phyloP scores from a whole-genome alignment of 2,888 invertebrate species.

The Dynastes hyllus region DNA sequence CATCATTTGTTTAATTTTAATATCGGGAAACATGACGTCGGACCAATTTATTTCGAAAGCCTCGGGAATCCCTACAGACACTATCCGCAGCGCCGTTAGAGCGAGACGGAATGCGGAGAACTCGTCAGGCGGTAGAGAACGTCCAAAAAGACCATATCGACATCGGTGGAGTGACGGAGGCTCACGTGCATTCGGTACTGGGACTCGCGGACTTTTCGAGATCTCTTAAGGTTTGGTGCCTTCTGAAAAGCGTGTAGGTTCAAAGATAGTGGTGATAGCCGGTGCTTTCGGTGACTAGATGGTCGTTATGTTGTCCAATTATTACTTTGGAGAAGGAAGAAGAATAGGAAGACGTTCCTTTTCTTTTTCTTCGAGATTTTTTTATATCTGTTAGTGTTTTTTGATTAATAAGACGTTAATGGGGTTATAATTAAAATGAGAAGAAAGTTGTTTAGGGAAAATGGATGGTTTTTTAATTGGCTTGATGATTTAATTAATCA shows the following conservation, averaged over 20 bases:
- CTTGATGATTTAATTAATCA: no score
- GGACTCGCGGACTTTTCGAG: neutral
- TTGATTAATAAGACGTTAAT: no score
- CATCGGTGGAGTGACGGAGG: neutral
- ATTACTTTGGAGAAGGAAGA: neutral
- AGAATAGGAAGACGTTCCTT: neutral
- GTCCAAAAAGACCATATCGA: no score
- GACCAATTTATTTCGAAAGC: constrained; percentile 44
- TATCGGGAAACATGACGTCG: constrained; percentile 35
- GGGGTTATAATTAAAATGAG: no score
- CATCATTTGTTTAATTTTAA: constrained; percentile 39
- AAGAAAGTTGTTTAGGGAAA: no score
- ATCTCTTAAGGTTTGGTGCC: constrained; percentile 2
- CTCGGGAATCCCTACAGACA: constrained; percentile 27
- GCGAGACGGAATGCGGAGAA: neutral
- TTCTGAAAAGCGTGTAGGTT: constrained; percentile 29
- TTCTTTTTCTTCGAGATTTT: neutral
- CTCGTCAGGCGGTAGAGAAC: neutral
- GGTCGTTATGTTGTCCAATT: constrained; percentile 19
- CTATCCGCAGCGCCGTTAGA: neutral
- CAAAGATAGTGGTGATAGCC: constrained; percentile 40
- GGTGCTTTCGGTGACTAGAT: neutral
- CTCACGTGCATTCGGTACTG: neutral
- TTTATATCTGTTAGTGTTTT: neutral
- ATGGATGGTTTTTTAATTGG: no score